Evolutionary conservation across 1,140 invertebrate genomes (phyloP).

Genomic region (Drosophila tristis): DNA sequence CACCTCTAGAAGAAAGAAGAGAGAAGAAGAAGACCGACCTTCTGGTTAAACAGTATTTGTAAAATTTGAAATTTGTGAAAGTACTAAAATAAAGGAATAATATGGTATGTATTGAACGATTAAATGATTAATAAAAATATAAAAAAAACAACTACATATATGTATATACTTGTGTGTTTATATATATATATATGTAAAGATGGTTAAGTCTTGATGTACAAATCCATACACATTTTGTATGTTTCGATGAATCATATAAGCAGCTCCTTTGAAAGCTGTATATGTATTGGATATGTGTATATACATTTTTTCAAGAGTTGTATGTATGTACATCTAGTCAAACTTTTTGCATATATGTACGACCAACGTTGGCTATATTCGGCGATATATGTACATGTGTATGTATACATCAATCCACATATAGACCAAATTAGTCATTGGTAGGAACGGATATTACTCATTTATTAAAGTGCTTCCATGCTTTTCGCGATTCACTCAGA

Average conservation of each 20-base stretch:
- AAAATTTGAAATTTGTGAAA: constrained; percentile 51
- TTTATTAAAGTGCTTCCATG: constrained; percentile 47
- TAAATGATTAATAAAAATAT: not conserved
- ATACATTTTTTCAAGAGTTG: constrained; percentile 39
- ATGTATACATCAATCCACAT: constrained; percentile 25
- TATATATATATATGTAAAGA: not conserved
- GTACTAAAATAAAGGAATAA: constrained; percentile 42
- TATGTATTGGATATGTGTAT: constrained; percentile 42
- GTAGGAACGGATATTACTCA: constrained; percentile 58
- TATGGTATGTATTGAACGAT: constrained; percentile 42
- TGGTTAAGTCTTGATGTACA: constrained; percentile 16
- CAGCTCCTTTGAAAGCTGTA: constrained; percentile 56
- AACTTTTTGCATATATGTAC: constrained; percentile 33
- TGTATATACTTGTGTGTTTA: constrained; percentile 2
- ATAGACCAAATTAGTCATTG: constrained; percentile 57
- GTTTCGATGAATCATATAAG: constrained; percentile 51
- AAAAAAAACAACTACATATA: not conserved
- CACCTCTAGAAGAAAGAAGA: no score
- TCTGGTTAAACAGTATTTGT: constrained; percentile 62
- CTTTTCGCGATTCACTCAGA: constrained; percentile 19
- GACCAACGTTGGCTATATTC: constrained; percentile 40
- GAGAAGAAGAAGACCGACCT: no score
- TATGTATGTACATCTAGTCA: constrained; percentile 49
- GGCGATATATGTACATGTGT: constrained; percentile 32
- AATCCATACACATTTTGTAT: no score